Evolutionary conservation across 1,140 invertebrate genomes (phyloP), one percentile per base, ranked within the genome.

Genomic region (Neomicropteryx cornuta): DNA sequence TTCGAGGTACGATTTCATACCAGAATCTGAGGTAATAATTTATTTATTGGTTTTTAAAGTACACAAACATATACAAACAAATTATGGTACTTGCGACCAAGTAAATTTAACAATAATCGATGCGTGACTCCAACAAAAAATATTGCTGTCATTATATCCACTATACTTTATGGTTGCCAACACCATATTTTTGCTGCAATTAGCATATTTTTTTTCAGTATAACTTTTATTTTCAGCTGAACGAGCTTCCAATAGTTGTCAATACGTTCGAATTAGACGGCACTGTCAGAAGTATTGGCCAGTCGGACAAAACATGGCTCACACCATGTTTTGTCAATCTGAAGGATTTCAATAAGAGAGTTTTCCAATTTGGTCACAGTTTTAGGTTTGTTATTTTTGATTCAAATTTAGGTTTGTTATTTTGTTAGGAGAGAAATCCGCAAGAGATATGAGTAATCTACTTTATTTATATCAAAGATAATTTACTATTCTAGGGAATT

Each of bases 1-100:
- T 2, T 59, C 71, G 20, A 56, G 58, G 37, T 82, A 72, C 42
- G 73, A 68, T 41, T 61, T 80, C 5, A 58, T 60, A 43, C 49
- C 55, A 50, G 44, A 51, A 38, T 56, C 60, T 38, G 31, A 48
- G 42, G 62, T 72, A 61, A 22, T 33, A 41, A 20, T 5, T 17
- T 43, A 33, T 31, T 41, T 33, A 29, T 16, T n/a, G n/a, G n/a
- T n/a, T n/a, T n/a, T n/a, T n/a, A n/a, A n/a, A n/a, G n/a, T n/a
- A n/a, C n/a, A n/a, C 22, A 31, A 18, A 43, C 24, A 36, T 10
- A 21, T 38, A 33, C n/a, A 24, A 24, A 19, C 27, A 23, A n/a
- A n/a, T n/a, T n/a, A n/a, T n/a, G n/a, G n/a, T n/a, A n/a, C n/a
- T n/a, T n/a, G n/a, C n/a, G n/a, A n/a, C n/a, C n/a, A n/a, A n/a